A percentile compares a stretch with the other conserved stretches of the same genome.
Conservation (phyloP, 2,888 invertebrate species). For the Andrena minutula region DNA sequence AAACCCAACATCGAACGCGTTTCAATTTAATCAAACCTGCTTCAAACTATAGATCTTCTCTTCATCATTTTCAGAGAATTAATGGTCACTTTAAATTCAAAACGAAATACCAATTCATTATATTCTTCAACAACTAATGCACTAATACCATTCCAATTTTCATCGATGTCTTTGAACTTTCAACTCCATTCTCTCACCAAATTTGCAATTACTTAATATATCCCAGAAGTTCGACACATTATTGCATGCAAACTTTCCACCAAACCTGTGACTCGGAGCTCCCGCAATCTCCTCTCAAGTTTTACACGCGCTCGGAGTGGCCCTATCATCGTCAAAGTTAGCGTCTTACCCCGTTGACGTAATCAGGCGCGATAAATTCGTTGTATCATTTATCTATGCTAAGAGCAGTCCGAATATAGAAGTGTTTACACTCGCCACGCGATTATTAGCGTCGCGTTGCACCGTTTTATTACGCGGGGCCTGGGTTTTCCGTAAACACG, state of each 20-base stretch:
- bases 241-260: neutral
- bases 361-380: conserved; percentile 49
- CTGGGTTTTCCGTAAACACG: conserved; percentile 8
- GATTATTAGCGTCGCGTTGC: conserved; percentile 18
- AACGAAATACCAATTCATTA: no score
- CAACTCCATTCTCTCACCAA: no score
- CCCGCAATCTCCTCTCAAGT: neutral
- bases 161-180: no score
- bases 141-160: no score
- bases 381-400: conserved; percentile 60
- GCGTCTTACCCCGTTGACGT: conserved; percentile 44
- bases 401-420: conserved; percentile 42
- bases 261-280: neutral
- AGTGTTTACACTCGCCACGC: conserved; percentile 30
- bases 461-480: conserved; percentile 19
- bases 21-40: no score
- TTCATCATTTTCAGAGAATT: no score
- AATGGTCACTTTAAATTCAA: no score
- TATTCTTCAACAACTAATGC: no score
- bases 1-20: no score
- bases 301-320: neutral
- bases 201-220: no score
- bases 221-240: neutral
- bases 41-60: no score
- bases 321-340: conserved; percentile 44